phyloP scores from a whole-genome alignment of 2,797 vertebrate genomes.

The Emydoidea blandingii region DNA sequence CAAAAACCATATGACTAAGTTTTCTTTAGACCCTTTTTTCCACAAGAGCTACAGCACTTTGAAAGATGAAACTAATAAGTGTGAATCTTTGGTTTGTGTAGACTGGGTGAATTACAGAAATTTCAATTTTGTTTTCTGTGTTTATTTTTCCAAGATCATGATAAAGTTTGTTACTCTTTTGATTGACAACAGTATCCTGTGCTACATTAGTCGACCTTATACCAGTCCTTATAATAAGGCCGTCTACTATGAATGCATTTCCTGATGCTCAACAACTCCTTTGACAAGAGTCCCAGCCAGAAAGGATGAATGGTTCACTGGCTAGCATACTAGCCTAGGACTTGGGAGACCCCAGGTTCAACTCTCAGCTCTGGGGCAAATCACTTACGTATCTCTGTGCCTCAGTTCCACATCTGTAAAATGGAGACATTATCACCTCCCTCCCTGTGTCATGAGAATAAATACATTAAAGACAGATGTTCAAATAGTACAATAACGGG shows the following conservation, averaged over 20 bases:
- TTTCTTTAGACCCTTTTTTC: neutral
- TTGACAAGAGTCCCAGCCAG: neutral
- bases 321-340: neutral
- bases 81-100: neutral
- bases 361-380: neutral
- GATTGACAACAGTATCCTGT: neutral
- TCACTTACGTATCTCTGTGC: neutral
- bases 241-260: no score
- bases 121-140: neutral
- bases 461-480: neutral
- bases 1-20: neutral
- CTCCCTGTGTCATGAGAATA: neutral
- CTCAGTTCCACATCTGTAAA: neutral
- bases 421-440: neutral
- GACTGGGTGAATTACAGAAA: neutral
- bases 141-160: neutral
- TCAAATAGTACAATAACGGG: neutral
- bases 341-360: neutral
- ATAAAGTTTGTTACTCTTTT: neutral
- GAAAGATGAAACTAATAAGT: neutral
- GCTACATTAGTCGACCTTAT: no score
- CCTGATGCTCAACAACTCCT: no score
- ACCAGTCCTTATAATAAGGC: no score
- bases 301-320: neutral
- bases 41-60: neutral